Conservation (phyloP, 1,140 invertebrate species). For the Meloidogyne chitwoodi region DNA sequence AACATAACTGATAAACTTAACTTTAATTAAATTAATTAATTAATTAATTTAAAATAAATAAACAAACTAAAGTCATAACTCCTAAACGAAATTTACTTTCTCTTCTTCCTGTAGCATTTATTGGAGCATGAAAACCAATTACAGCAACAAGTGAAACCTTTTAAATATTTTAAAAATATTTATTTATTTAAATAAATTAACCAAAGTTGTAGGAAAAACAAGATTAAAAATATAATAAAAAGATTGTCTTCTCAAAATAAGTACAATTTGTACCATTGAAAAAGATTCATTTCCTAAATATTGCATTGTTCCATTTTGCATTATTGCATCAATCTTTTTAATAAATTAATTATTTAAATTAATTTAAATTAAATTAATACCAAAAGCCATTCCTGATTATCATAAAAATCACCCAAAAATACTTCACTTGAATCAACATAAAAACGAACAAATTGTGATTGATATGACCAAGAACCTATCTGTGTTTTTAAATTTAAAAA, state of each 20-base stretch:
- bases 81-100: constrained; percentile 58
- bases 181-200: too few relatives aligned
- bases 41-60: not conserved
- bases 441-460: constrained; percentile 51
- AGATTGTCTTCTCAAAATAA: constrained; percentile 50
- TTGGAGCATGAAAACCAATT: constrained; percentile 58
- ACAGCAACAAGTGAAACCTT: constrained; percentile 54
- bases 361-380: not conserved
- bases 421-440: constrained; percentile 53
- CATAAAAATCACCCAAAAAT: constrained; percentile 57
- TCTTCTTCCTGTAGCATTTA: constrained; percentile 56
- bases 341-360: not conserved
- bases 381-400: constrained; percentile 59
- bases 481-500: too few relatives aligned
- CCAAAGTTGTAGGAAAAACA: constrained; percentile 58
- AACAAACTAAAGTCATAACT: constrained; percentile 29
- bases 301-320: constrained; percentile 47
- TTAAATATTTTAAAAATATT: too few relatives aligned
- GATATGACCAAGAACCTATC: constrained; percentile 59
- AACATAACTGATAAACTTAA: constrained; percentile 55
- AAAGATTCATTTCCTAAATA: constrained; percentile 56
- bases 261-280: constrained; percentile 50
- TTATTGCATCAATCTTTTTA: constrained; percentile 42
- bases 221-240: constrained; percentile 60
- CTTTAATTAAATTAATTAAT: constrained; percentile 1